Evolutionary conservation across 2,797 vertebrate species (phyloP), one percentile per base, ranked within the genome.

Genomic region (Acanthornis magna): DNA sequence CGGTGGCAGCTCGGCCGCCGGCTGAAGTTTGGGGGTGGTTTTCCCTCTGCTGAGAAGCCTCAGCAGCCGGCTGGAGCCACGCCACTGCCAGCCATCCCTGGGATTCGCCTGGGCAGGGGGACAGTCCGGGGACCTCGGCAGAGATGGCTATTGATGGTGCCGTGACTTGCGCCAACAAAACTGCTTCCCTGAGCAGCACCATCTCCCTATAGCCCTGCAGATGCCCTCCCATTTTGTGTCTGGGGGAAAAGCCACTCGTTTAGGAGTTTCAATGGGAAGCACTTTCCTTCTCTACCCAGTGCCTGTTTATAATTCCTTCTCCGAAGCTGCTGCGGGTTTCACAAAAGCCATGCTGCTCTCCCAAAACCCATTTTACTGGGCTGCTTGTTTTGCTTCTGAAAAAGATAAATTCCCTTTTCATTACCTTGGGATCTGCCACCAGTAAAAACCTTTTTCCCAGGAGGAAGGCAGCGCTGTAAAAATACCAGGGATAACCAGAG

Each of bases 21-120:
- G 66, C 47, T 80, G 57, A 94, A 96, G 75, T 93, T 91, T 75
- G 43, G 89, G 81, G 75, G 26, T 76, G 67, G n/a, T 70, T 94
- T 89, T 60, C 48, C 23, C 68, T 63, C 47, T 67, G 53, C 36
- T 9, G 75, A 85, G 47, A 27, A 90, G 54, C 80, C 76, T 34
- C 36, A 36, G 57, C 32, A 26, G 61, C 73, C 4, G 18, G 22
- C 8, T 8, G 66, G 45, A 80, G 48, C 42, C 70, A 10, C 38
- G 27, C 22, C 13, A 15, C 30, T 12, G 19, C 73, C 14, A 4
- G 40, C 40, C 54, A 13, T 51, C 51, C 23, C 43, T 10, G 60
- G 68, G 45, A 23, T 32, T 57, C 48, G 5, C 22, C 50, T 1
- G 16, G 40, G 22, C 32, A 14, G 43, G 57, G 32, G 40, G 51